Conservation (phyloP, 1,140 invertebrate genomes). For the Popillia japonica region DNA sequence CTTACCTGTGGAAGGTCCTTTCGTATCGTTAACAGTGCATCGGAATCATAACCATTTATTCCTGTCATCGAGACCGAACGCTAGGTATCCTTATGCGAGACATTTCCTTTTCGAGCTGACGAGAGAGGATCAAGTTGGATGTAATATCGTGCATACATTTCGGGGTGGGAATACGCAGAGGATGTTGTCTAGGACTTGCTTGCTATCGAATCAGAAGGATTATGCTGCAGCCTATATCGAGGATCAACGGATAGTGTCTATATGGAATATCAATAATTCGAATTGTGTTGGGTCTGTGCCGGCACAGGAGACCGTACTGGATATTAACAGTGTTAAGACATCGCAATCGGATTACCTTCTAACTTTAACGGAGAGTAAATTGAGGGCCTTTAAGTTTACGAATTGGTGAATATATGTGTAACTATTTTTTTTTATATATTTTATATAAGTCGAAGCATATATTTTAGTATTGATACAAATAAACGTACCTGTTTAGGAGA, state of each 20-base stretch:
- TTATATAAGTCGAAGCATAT: too few species aligned
- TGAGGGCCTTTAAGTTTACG: constrained; percentile 57
- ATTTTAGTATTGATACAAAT: too few species aligned
- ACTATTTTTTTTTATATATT: too few species aligned
- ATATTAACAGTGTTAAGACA: constrained; percentile 51
- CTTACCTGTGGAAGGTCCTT: constrained; percentile 77
- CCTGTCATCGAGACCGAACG: constrained; percentile 69
- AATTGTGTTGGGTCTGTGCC: constrained; percentile 49
- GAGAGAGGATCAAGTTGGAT: constrained; percentile 62
- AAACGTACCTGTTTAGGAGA: too few species aligned
- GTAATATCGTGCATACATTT: constrained; percentile 69
- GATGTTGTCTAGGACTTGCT: constrained; percentile 69
- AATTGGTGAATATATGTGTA: too few species aligned
- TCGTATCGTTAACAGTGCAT: constrained; percentile 76
- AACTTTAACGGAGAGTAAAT: constrained; percentile 54
- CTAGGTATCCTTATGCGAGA: constrained; percentile 64
- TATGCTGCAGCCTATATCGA: constrained; percentile 72
- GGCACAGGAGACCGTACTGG: constrained; percentile 52
- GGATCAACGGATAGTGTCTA: constrained; percentile 65
- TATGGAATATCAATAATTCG: constrained; percentile 72
- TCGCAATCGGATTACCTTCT: constrained; percentile 49
- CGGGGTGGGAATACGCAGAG: constrained; percentile 70
- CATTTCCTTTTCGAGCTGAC: constrained; percentile 68
- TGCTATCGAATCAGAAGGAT: constrained; percentile 64
- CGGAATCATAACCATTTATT: constrained; percentile 68